These are phyloP conservation scores for Theonella swinhoei DNA, from an alignment of 37 sponge, comb jelly and placozoan species.

Conservation along the genomic window DNA sequence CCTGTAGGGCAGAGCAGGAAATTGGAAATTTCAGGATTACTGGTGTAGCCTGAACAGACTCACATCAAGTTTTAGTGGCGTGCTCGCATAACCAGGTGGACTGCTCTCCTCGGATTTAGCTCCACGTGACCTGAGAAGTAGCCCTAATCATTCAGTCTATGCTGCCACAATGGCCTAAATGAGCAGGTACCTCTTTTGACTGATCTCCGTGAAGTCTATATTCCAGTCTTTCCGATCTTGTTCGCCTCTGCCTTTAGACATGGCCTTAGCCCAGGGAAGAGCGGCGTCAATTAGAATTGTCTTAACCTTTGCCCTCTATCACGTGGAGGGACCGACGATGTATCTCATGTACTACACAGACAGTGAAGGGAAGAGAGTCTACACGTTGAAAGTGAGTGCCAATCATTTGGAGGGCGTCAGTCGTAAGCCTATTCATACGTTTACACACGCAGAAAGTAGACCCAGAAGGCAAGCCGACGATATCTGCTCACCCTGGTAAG, in stretches of 20 bases:
- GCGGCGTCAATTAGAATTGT: not conserved
- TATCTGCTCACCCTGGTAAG: constrained; percentile 97
- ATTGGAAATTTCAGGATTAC: not conserved
- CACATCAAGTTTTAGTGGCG: constrained; percentile 47
- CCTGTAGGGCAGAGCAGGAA: constrained; percentile 23
- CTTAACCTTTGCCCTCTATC: not conserved
- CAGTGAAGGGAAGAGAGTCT: constrained; percentile 86
- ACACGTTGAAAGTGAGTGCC: constrained; percentile 88
- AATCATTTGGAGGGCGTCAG: too few species aligned
- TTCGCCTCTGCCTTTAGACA: not conserved
- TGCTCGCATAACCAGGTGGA: constrained; percentile 56
- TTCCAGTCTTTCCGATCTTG: constrained; percentile 48
- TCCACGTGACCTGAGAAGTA: not conserved
- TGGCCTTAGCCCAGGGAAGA: too few species aligned
- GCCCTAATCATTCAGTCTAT: too few species aligned
- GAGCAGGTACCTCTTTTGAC: not conserved
- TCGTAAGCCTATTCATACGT: not conserved
- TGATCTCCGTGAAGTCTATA: constrained; percentile 38
- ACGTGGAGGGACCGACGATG: constrained; percentile 51
- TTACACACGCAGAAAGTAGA: constrained; percentile 64
- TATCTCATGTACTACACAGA: constrained; percentile 94
- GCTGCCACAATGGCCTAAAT: too few species aligned
- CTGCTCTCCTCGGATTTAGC: constrained; percentile 9
- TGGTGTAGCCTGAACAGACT: not conserved
- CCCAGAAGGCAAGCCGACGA: constrained; percentile 84